These are phyloP conservation scores for Hoplostethus atlanticus DNA, from an alignment of 2,797 vertebrate genomes.

Conservation along the genomic window DNA sequence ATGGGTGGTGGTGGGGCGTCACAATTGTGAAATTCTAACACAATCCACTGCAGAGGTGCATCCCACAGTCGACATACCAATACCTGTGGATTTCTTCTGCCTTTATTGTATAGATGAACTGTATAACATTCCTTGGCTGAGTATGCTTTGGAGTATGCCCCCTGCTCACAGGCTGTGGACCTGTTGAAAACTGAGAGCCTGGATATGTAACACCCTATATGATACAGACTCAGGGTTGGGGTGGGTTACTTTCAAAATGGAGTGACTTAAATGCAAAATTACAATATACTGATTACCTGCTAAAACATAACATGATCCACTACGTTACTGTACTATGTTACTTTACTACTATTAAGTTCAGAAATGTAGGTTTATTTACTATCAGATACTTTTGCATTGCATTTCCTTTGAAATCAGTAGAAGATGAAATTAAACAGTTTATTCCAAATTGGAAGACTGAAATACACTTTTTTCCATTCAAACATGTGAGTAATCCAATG, in stretches of 20 bases:
- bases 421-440: constrained; percentile 29
- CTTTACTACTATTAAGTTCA: constrained; percentile 5
- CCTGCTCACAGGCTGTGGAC: constrained; percentile 34
- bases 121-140: constrained; percentile 69
- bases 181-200: constrained; percentile 24
- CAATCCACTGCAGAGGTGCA: constrained; percentile 43
- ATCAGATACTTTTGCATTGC: constrained; percentile 24
- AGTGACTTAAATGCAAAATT: constrained; percentile 38
- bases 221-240: constrained; percentile 26
- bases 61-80: constrained; percentile 29
- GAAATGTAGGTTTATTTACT: not conserved
- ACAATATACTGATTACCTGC: constrained; percentile 15
- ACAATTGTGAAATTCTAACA: constrained; percentile 13
- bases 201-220: constrained; percentile 22
- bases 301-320: constrained; percentile 23
- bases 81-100: constrained; percentile 18
- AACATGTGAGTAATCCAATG: not conserved
- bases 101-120: constrained; percentile 44
- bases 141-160: constrained; percentile 48
- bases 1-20: constrained; percentile 22
- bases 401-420: constrained; percentile 47
- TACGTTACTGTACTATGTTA: not conserved
- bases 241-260: not conserved
- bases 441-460: not conserved
- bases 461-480: not conserved